These are phyloP conservation scores for Lophotriccus pileatus DNA, from an alignment of 2,797 vertebrate genomes.

Conservation along the genomic window DNA sequence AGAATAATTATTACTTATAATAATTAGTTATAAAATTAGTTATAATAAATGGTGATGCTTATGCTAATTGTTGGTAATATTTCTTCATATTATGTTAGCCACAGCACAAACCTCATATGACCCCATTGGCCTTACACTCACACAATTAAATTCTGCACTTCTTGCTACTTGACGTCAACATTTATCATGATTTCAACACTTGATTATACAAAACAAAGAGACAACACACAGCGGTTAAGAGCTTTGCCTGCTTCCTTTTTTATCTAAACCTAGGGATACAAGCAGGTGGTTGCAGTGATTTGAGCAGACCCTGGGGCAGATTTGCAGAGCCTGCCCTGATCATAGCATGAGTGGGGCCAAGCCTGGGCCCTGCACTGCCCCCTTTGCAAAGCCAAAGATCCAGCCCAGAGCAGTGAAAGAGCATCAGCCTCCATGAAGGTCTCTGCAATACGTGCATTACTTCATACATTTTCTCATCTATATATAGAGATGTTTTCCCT, in stretches of 20 bases:
- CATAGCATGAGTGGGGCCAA: neutral
- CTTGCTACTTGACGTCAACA: conserved; percentile 20
- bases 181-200: conserved; percentile 41
- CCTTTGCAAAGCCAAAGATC: neutral
- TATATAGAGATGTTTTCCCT: neutral
- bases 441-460: neutral
- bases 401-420: neutral
- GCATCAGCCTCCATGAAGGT: neutral
- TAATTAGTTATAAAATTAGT: conserved; percentile 53
- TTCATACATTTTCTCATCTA: neutral
- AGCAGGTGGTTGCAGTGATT: neutral
- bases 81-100: neutral
- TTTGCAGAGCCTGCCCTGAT: neutral
- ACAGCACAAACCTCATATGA: neutral
- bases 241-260: neutral
- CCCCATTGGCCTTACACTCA: neutral
- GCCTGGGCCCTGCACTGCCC: neutral
- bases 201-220: conserved; percentile 47
- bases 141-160: neutral
- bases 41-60: conserved; percentile 42
- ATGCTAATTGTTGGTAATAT: conserved; percentile 21
- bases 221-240: neutral
- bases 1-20: conserved; percentile 56
- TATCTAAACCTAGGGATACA: neutral
- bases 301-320: neutral